Percentiles rank a stretch among this genome's conserved stretches.
phyloP scores from a whole-genome alignment of 2,888 invertebrate genomes.

The Leucophenga montana region DNA sequence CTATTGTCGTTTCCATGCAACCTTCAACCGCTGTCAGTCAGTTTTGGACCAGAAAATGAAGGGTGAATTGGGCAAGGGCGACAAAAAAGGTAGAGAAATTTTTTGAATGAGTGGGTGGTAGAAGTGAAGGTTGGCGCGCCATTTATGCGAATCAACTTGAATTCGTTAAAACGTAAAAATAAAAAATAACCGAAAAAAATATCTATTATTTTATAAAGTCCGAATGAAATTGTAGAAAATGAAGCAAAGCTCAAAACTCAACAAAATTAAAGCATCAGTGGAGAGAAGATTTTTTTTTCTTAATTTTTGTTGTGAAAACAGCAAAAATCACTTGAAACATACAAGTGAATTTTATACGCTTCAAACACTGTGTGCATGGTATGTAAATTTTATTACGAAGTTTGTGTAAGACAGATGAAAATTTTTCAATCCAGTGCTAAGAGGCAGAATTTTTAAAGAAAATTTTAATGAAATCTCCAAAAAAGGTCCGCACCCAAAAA shows the following conservation, averaged over 20 bases:
- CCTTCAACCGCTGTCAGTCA: constrained; percentile 17
- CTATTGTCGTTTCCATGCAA: constrained; percentile 9
- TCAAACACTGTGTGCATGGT: no score
- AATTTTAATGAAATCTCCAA: no score
- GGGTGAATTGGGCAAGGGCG: background rate
- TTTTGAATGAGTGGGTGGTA: background rate
- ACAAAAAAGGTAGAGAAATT: background rate
- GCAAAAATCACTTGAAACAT: background rate
- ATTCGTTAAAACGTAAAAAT: constrained; percentile 65
- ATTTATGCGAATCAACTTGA: constrained; percentile 65
- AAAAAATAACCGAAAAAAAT: constrained; percentile 44
- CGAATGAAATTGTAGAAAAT: constrained; percentile 12
- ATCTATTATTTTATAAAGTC: no score
- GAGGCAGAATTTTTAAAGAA: no score
- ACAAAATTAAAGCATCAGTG: constrained; percentile 56
- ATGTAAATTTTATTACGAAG: no score
- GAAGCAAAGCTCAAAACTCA: constrained; percentile 63
- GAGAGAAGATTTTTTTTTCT: no score
- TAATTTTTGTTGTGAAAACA: background rate
- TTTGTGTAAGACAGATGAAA: no score
- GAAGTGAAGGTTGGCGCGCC: constrained; percentile 38
- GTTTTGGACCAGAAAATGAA: background rate
- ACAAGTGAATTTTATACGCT: background rate
- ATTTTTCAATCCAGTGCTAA: no score
- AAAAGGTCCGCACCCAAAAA: no score